Evolutionary conservation across 2,888 invertebrate species (phyloP), one percentile per base, ranked within the genome.

Genomic region (Schrankia costaestrigalis): DNA sequence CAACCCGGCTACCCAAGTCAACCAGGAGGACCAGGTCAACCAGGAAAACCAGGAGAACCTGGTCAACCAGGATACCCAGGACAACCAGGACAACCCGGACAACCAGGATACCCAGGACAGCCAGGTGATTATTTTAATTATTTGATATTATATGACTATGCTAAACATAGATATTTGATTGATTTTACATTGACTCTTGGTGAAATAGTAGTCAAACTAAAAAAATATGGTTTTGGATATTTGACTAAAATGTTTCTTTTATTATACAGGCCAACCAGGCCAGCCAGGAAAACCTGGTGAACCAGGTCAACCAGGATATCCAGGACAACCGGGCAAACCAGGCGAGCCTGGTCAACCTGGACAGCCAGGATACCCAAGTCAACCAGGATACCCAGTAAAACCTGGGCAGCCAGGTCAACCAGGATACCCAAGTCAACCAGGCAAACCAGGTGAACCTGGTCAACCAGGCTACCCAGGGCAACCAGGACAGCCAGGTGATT

Each of bases 181-280:
- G n/a, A n/a, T n/a, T n/a, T n/a, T n/a, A n/a, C n/a, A n/a, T n/a
- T n/a, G n/a, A n/a, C n/a, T n/a, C n/a, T n/a, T n/a, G n/a, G n/a
- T n/a, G n/a, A n/a, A n/a, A n/a, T n/a, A n/a, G n/a, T n/a, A n/a
- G n/a, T n/a, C n/a, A n/a, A n/a, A n/a, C n/a, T n/a, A n/a, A n/a
- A n/a, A n/a, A n/a, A n/a, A n/a, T n/a, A n/a, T n/a, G n/a, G n/a
- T n/a, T n/a, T n/a, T n/a, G n/a, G n/a, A n/a, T n/a, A n/a, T n/a
- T n/a, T n/a, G n/a, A n/a, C n/a, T n/a, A n/a, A n/a, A n/a, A n/a
- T n/a, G n/a, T n/a, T n/a, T n/a, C n/a, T n/a, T n/a, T n/a, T n/a
- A n/a, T n/a, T n/a, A n/a, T n/a, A n/a, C 44, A 4, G 51, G 31
- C 3, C 7, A 33, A 0, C 91, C 91, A 0, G 86, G 82, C 11